Evolutionary conservation across 1,140 invertebrate species (phyloP).

Genomic region (Rhopalosiphum padi): DNA sequence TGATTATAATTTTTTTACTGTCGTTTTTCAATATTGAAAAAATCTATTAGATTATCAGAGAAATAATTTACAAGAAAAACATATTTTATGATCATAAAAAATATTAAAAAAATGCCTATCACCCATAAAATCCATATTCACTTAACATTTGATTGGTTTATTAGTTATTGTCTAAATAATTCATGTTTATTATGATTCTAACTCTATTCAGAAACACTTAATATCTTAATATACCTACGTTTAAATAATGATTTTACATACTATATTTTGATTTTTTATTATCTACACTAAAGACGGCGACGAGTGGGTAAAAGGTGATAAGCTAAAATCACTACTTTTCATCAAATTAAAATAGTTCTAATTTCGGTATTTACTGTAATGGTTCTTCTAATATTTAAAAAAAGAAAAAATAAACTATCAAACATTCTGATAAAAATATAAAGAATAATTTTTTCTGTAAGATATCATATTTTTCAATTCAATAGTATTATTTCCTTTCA

Average conservation of each 20-base stretch:
- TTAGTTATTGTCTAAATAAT: background rate
- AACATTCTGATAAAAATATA: background rate
- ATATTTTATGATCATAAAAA: background rate
- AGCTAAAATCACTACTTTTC: background rate
- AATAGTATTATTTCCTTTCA: too few relatives aligned
- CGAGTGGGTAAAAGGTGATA: background rate
- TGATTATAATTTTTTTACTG: constrained; percentile 31
- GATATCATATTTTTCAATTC: too few relatives aligned
- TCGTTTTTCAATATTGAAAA: background rate
- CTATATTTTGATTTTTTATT: background rate
- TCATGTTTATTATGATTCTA: background rate
- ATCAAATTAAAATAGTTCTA: too few relatives aligned
- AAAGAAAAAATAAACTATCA: background rate
- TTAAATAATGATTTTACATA: background rate
- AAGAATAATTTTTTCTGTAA: background rate
- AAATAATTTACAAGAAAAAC: background rate
- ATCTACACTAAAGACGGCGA: background rate
- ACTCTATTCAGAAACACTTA: background rate
- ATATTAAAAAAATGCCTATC: background rate
- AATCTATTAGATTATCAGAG: too few relatives aligned
- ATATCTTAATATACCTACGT: too few relatives aligned
- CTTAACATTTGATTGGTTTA: background rate
- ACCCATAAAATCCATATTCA: background rate
- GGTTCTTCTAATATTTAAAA: background rate
- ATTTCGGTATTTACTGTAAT: too few relatives aligned